phyloP scores from a whole-genome alignment of 1,140 invertebrate species.

The Drosophila grimshawi region DNA sequence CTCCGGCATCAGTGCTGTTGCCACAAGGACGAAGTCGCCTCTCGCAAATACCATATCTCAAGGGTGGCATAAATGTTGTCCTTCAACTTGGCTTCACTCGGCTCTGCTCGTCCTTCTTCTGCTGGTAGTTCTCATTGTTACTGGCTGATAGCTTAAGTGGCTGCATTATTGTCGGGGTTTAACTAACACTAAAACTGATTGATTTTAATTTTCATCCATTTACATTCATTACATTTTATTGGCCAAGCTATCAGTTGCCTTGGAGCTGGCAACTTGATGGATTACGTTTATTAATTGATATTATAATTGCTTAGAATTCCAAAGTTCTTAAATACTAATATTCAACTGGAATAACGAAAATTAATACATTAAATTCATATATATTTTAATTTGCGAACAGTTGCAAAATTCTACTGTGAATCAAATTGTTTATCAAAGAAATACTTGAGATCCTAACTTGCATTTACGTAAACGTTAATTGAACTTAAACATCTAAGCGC shows the following conservation, averaged over 20 bases:
- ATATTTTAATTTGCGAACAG: too few relatives aligned
- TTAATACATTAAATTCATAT: too few relatives aligned
- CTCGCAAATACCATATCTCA: constrained; percentile 75
- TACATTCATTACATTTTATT: constrained; percentile 67
- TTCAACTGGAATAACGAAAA: too few relatives aligned
- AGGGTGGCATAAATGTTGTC: constrained; percentile 81
- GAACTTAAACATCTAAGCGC: too few relatives aligned
- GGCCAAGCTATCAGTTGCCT: constrained; percentile 3
- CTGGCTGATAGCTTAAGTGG: constrained; percentile 68
- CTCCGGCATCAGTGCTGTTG: constrained; percentile 21
- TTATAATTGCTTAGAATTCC: neutral
- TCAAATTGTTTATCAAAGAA: too few relatives aligned
- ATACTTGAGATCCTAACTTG: too few relatives aligned
- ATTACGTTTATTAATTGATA: constrained; percentile 30
- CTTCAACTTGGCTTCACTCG: constrained; percentile 54
- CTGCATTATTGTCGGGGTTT: constrained; percentile 79
- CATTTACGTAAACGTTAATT: too few relatives aligned
- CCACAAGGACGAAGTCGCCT: constrained; percentile 63
- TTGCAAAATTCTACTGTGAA: too few relatives aligned
- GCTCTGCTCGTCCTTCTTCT: constrained; percentile 2
- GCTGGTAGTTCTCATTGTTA: constrained; percentile 18
- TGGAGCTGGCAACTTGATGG: constrained; percentile 23
- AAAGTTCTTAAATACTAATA: too few relatives aligned
- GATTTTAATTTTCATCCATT: constrained; percentile 80
- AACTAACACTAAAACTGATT: constrained; percentile 83